Evolutionary conservation across 2,797 vertebrate genomes (phyloP).

Genomic region (Hylomyscus alleni): DNA sequence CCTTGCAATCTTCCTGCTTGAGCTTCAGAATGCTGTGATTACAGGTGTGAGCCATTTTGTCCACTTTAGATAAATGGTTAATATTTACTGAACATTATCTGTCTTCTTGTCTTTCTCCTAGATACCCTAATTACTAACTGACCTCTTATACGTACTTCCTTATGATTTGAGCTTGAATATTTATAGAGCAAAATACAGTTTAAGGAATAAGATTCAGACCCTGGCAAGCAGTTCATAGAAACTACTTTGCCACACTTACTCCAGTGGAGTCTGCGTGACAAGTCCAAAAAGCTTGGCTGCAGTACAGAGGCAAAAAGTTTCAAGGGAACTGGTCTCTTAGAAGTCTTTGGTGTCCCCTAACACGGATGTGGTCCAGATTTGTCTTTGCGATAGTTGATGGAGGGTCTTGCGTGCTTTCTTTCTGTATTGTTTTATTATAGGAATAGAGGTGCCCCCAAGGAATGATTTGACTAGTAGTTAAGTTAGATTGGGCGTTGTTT

Average conservation of each 20-base stretch:
- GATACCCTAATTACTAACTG: slow-evolving; percentile 50
- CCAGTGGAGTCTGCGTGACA: too few relatives aligned
- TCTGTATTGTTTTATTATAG: too few relatives aligned
- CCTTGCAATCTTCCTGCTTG: background rate
- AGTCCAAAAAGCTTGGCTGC: too few relatives aligned
- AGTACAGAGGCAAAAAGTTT: too few relatives aligned
- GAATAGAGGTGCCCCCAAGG: too few relatives aligned
- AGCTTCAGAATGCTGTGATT: background rate
- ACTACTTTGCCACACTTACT: background rate
- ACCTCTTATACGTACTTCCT: slow-evolving; percentile 6
- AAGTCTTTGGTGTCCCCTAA: too few relatives aligned
- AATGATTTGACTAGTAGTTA: too few relatives aligned
- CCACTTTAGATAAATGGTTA: slow-evolving; percentile 18
- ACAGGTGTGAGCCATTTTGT: background rate
- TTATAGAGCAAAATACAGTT: slow-evolving; percentile 32
- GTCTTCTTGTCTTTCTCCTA: background rate
- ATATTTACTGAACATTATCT: slow-evolving; percentile 33
- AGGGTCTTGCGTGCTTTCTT: too few relatives aligned
- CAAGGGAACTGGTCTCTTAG: too few relatives aligned
- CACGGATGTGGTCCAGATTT: too few relatives aligned
- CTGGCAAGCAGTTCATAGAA: slow-evolving; percentile 46
- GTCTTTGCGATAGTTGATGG: too few relatives aligned
- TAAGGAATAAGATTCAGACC: slow-evolving; percentile 47
- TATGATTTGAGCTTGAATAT: slow-evolving; percentile 4
- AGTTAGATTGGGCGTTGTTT: too few relatives aligned